A percentile compares a stretch with the other conserved stretches of the same genome.
phyloP scores from a whole-genome alignment of 1,140 invertebrate species.

The Neodiprion fabricii region DNA sequence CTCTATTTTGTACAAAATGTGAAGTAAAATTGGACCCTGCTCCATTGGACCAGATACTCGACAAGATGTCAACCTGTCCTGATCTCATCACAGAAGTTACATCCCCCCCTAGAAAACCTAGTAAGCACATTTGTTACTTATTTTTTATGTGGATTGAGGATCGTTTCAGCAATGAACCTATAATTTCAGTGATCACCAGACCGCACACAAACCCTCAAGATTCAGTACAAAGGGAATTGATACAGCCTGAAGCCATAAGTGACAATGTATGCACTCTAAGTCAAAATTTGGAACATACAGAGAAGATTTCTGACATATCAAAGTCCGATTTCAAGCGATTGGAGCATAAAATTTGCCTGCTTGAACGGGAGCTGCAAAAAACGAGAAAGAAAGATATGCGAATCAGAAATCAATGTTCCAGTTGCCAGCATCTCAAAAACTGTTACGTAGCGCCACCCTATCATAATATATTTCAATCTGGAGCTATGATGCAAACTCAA shows the following conservation, averaged over 20 bases:
- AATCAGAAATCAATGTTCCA: not conserved
- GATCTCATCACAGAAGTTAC: conserved; percentile 23
- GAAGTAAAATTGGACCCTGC: conserved; percentile 22
- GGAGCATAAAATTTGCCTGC: conserved; percentile 29
- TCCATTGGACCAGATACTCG: conserved; percentile 37
- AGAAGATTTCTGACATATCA: not conserved
- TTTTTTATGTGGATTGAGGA: not conserved
- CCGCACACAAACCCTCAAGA: not conserved
- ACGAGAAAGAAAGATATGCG: conserved; percentile 4
- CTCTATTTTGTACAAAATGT: conserved; percentile 44
- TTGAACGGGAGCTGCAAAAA: conserved; percentile 39
- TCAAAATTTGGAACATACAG: too few relatives aligned
- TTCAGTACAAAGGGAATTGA: not conserved
- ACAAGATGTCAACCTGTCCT: conserved; percentile 33
- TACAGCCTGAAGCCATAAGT: not conserved
- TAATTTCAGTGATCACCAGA: not conserved
- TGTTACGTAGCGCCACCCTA: not conserved
- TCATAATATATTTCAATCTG: not conserved
- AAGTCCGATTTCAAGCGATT: conserved; percentile 29
- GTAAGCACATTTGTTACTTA: conserved; percentile 18
- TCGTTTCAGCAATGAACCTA: not conserved
- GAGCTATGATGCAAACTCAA: not conserved
- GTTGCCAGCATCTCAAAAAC: not conserved
- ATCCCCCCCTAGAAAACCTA: conserved; percentile 23
- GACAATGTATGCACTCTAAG: not conserved